A percentile compares a stretch with the other conserved stretches of the same genome.
These are phyloP conservation scores for Diloba caeruleocephala DNA, from an alignment of 2,888 invertebrate genomes.

Conservation along the genomic window DNA sequence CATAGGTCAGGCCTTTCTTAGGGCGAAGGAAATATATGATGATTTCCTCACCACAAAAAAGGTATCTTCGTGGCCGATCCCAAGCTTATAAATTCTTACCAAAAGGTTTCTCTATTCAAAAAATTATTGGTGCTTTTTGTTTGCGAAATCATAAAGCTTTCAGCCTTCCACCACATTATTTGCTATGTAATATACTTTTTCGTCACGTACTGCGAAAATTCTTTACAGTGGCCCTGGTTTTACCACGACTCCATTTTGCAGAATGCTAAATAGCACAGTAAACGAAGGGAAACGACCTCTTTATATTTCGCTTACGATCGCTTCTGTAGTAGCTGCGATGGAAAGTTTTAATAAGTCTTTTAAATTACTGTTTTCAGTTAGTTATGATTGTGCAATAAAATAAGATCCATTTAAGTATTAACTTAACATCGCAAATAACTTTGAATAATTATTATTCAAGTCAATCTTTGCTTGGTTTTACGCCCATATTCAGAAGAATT, in stretches of 20 bases:
- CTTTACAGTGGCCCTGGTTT: constrained; percentile 19
- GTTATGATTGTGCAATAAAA: neutral
- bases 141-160: constrained; percentile 34
- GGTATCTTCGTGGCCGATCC: constrained; percentile 1
- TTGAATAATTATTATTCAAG: no score
- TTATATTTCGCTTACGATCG: constrained; percentile 10
- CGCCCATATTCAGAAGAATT: no score
- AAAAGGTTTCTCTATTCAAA: constrained; percentile 14
- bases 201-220: constrained; percentile 29
- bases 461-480: no score
- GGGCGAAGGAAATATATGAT: no score
- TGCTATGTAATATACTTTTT: constrained; percentile 37
- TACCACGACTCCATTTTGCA: constrained; percentile 22
- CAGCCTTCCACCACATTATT: constrained; percentile 19
- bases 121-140: constrained; percentile 16
- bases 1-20: no score
- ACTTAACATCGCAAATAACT: no score
- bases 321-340: neutral
- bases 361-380: constrained; percentile 3
- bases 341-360: constrained; percentile 10
- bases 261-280: constrained; percentile 34
- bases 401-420: no score
- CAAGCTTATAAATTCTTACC: constrained; percentile 32
- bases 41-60: neutral
- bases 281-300: constrained; percentile 10